Conservation (phyloP, 1,140 invertebrate genomes). For the Pentalonia nigronervosa region DNA sequence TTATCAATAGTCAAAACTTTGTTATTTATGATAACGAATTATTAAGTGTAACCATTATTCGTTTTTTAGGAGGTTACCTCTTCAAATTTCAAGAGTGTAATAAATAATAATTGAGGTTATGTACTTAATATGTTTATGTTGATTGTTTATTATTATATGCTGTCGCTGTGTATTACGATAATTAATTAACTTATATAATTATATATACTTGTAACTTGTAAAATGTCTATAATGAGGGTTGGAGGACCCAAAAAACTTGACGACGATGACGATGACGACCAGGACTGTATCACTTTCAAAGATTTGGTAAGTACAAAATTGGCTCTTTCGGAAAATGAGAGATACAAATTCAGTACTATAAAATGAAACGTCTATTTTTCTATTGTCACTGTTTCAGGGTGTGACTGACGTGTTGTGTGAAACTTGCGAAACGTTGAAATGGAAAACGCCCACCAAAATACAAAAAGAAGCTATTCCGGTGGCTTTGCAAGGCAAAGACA, state of each 20-base stretch:
- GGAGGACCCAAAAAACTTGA: neutral
- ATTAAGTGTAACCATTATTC: too few species aligned
- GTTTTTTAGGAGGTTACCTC: too few species aligned
- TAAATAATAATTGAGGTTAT: too few species aligned
- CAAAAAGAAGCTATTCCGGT: slow-evolving; percentile 92
- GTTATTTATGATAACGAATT: too few species aligned
- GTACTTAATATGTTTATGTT: too few species aligned
- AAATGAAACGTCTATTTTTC: neutral
- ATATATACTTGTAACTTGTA: too few species aligned
- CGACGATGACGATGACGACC: neutral
- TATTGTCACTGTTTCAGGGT: slow-evolving; percentile 71
- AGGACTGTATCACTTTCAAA: neutral
- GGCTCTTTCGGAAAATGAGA: neutral
- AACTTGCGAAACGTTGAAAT: slow-evolving; percentile 91
- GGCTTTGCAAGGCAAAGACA: slow-evolving; percentile 87
- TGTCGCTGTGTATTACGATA: too few species aligned
- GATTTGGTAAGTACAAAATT: slow-evolving; percentile 14
- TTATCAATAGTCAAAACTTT: too few species aligned
- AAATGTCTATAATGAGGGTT: neutral
- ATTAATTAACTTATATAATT: too few species aligned
- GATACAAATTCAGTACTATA: neutral
- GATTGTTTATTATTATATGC: too few species aligned
- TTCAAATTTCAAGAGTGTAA: too few species aligned
- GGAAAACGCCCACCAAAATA: slow-evolving; percentile 93
- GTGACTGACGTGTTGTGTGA: slow-evolving; percentile 90